phyloP scores from a whole-genome alignment of 2,797 vertebrate species.

The Liparis tanakae region DNA sequence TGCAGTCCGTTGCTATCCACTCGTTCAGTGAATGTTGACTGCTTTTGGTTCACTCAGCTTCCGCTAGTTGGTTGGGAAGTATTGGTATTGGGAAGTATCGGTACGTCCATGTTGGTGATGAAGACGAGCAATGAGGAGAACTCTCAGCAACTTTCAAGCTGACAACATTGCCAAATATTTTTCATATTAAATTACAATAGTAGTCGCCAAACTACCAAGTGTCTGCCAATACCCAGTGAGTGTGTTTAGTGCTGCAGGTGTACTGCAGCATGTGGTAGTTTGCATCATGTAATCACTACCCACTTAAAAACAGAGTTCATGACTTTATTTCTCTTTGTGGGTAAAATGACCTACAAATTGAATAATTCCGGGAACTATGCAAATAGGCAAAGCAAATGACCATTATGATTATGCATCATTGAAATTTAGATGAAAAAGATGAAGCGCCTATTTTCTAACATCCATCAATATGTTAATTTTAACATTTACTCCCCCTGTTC shows the following conservation, averaged over 20 bases:
- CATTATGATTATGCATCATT: slow-evolving; percentile 78
- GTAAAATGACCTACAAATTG: slow-evolving; percentile 73
- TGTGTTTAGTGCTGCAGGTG: slow-evolving; percentile 19
- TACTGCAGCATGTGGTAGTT: slow-evolving; percentile 31
- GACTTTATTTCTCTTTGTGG: slow-evolving; percentile 62
- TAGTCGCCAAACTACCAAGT: not conserved
- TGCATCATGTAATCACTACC: slow-evolving; percentile 45
- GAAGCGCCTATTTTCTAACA: slow-evolving; percentile 82
- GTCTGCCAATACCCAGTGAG: not conserved
- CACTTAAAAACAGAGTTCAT: slow-evolving; percentile 57
- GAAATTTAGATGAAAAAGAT: slow-evolving; percentile 79
- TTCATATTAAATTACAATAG: not conserved
- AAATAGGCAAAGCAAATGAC: slow-evolving; percentile 78
- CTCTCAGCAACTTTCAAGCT: not conserved
- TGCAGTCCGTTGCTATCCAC: too few species aligned
- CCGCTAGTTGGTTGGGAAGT: not conserved
- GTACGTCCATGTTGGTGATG: not conserved
- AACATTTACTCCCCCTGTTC: slow-evolving; percentile 87
- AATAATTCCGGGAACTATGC: slow-evolving; percentile 75
- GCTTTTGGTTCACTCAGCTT: not conserved
- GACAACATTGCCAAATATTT: not conserved
- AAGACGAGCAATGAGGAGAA: not conserved
- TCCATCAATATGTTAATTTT: slow-evolving; percentile 95
- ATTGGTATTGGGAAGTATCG: not conserved
- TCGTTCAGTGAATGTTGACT: not conserved